Evolutionary conservation across 2,888 invertebrate species (phyloP), one percentile per base, ranked within the genome.

Genomic region (Tetropium fuscum): DNA sequence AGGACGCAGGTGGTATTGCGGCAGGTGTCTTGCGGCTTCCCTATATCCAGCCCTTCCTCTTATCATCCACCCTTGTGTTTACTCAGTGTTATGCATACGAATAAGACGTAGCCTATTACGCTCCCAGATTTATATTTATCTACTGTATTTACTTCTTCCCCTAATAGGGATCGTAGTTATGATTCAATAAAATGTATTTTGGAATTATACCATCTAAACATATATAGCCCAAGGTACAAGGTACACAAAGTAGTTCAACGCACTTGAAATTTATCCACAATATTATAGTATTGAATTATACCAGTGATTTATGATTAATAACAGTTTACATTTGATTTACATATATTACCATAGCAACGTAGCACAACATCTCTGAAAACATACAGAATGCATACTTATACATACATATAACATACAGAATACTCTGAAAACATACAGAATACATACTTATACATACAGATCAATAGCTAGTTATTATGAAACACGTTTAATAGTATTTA

Each of bases 51-150:
- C 48, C 48, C 57, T 36, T 13, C 19, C 20, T 25, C 19, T 40
- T 34, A 53, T 40, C 44, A 38, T 47, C 48, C 41, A 38, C 53
- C 58, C 49, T 53, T 53, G 38, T 63, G 60, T 63, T 59, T 63
- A 63, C 57, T 53, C 49, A 60, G 59, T 55, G 56, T 55, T 59
- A 48, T 58, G 63, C 63, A 63, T 59, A 59, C 58, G 58, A 62
- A 56, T 53, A 38, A 51, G 58, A 48, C 53, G 51, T 30, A 43
- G 47, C 51, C 58, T 53, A 64, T 64, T 60, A 64, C 55, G 58
- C 57, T 48, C 51, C 55, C 58, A 43, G 63, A 64, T 64, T 64
- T 64, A 64, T 64, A 58, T 64, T 63, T 63, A 58, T 57, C 57
- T 63, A 30, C 47, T 54, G 58, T 60, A 60, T 60, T 64, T 55